phyloP scores from a whole-genome alignment of 2,888 invertebrate species.

The Dioctria linearis region DNA sequence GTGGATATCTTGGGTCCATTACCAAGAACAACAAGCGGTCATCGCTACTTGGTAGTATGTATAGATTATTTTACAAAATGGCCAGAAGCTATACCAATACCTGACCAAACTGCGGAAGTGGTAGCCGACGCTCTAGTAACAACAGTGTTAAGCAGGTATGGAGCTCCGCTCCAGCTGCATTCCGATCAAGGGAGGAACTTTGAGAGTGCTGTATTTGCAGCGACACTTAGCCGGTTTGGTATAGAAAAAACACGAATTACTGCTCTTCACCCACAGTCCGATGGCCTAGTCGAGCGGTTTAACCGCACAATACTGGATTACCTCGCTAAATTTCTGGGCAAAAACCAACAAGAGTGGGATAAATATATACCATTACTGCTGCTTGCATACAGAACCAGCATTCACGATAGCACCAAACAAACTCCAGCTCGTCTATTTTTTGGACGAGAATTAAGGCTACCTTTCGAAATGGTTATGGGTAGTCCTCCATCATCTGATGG shows the following conservation, averaged over 20 bases:
- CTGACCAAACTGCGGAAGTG: not conserved
- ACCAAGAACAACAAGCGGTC: not conserved
- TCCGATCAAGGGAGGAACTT: not conserved
- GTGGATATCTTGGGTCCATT: not conserved
- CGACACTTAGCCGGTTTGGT: not conserved
- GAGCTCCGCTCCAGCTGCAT: not conserved
- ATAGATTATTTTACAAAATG: not conserved
- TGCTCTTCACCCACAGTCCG: slow-evolving; percentile 61
- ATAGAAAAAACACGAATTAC: slow-evolving; percentile 60
- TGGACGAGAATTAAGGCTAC: slow-evolving; percentile 54
- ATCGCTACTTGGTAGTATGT: not conserved
- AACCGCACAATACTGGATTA: slow-evolving; percentile 59
- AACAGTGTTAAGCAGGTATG: not conserved
- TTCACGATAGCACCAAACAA: slow-evolving; percentile 51
- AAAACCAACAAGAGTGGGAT: slow-evolving; percentile 40
- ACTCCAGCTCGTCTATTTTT: slow-evolving; percentile 55
- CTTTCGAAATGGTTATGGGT: slow-evolving; percentile 47
- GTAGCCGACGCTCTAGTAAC: not conserved
- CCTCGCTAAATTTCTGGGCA: slow-evolving; percentile 44
- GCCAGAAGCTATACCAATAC: not conserved
- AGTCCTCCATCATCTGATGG: not conserved
- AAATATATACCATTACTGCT: slow-evolving; percentile 7
- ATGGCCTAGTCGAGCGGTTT: slow-evolving; percentile 61
- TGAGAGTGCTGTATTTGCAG: not conserved
- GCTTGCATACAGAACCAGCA: slow-evolving; percentile 14